phyloP scores from a whole-genome alignment of 2,888 invertebrate genomes.

The Tholera decimalis region DNA sequence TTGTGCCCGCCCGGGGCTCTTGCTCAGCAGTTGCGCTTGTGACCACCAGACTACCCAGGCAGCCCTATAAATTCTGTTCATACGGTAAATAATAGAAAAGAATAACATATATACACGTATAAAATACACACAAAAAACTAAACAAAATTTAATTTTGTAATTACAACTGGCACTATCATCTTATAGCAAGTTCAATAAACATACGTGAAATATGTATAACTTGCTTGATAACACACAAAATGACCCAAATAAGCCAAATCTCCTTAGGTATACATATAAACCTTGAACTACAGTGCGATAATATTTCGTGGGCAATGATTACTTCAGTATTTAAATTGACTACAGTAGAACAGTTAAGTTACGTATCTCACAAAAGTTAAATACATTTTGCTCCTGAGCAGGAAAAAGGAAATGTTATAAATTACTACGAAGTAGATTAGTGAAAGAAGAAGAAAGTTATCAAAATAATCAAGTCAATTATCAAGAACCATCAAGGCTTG shows the following conservation, averaged over 20 bases:
- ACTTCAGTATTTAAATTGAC: background rate
- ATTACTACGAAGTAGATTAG: background rate
- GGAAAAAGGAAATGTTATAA: background rate
- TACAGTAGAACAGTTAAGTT: background rate
- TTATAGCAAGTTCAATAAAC: background rate
- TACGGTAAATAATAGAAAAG: too few relatives aligned
- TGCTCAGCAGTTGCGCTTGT: too few relatives aligned
- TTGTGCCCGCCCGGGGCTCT: too few relatives aligned
- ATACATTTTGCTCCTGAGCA: too few relatives aligned
- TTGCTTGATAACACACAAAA: background rate
- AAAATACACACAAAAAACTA: too few relatives aligned
- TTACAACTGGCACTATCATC: background rate
- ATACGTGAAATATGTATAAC: background rate
- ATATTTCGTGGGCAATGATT: background rate
- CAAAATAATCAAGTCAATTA: too few relatives aligned
- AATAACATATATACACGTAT: too few relatives aligned
- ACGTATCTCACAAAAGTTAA: background rate
- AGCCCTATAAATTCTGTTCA: too few relatives aligned
- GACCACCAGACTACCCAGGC: too few relatives aligned
- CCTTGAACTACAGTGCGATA: constrained; percentile 33
- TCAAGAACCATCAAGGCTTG: too few relatives aligned
- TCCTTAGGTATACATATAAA: constrained; percentile 7
- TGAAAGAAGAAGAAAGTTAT: background rate
- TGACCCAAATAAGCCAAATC: background rate
- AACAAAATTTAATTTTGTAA: background rate